Conservation (phyloP, 2,113 vertebrate genomes). For the Myotis lucifugus region DNA sequence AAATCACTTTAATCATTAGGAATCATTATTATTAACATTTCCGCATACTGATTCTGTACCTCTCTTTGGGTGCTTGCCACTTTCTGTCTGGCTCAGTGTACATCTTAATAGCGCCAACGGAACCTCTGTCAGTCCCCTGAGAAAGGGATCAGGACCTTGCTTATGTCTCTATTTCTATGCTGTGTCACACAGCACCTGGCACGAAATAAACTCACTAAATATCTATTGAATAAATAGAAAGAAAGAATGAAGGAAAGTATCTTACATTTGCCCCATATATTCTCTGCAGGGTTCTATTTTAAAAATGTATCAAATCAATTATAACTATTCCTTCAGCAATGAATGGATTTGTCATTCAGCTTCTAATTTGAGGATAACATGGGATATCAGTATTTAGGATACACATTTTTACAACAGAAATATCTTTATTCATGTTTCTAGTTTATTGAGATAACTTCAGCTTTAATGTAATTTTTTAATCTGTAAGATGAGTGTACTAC, state of each 20-base stretch:
- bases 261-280: not conserved
- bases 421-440: conserved; percentile 17
- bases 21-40: not conserved
- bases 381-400: not conserved
- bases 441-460: conserved; percentile 11
- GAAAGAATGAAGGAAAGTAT: not conserved
- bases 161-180: not conserved
- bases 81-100: not conserved
- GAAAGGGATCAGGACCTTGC: not conserved
- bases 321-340: not conserved
- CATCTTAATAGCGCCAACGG: too few relatives aligned
- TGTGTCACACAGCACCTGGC: not conserved
- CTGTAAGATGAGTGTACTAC: not conserved
- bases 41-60: not conserved
- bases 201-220: not conserved
- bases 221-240: not conserved
- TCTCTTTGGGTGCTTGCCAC: not conserved
- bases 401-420: not conserved
- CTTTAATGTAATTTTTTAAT: conserved; percentile 2
- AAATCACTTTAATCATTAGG: not conserved
- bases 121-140: not conserved
- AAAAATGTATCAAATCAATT: not conserved
- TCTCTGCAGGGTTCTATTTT: not conserved
- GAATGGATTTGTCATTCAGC: not conserved
- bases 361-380: not conserved